Evolutionary conservation across 2,888 invertebrate genomes (phyloP).

Genomic region (Synergus japonicus): DNA sequence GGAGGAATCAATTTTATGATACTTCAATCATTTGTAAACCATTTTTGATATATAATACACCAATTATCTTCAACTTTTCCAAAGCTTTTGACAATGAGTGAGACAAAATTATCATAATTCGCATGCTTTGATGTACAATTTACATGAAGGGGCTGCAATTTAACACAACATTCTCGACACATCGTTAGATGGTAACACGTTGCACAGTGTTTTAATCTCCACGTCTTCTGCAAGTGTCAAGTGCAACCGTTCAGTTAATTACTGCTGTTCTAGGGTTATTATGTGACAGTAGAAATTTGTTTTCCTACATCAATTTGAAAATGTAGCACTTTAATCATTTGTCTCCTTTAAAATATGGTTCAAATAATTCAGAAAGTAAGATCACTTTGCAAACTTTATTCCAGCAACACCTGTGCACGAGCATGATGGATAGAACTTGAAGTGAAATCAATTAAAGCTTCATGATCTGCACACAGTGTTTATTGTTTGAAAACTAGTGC

Average conservation of each 20-base stretch:
- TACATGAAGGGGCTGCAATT: constrained; percentile 29
- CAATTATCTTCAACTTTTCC: not conserved
- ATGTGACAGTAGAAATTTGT: not conserved
- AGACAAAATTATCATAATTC: not conserved
- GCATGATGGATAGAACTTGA: constrained; percentile 58
- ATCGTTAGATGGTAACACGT: constrained; percentile 25
- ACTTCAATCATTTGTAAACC: no score
- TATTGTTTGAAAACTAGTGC: no score
- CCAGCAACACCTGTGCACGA: constrained; percentile 54
- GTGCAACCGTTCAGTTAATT: constrained; percentile 33
- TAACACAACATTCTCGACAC: constrained; percentile 35
- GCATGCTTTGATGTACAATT: constrained; percentile 20
- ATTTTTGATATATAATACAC: not conserved
- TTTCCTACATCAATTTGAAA: not conserved
- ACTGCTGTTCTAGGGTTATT: not conserved
- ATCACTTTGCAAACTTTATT: constrained; percentile 31
- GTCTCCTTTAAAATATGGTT: no score
- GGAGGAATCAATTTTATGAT: no score
- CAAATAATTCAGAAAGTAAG: constrained; percentile 1
- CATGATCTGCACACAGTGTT: no score
- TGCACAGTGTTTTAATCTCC: constrained; percentile 32
- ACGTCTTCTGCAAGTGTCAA: constrained; percentile 11
- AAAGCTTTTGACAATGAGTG: not conserved
- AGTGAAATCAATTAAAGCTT: constrained; percentile 31
- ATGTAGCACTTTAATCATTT: not conserved